Conservation (phyloP, 2,797 vertebrate genomes). For the Limnodromus scolopaceus region DNA sequence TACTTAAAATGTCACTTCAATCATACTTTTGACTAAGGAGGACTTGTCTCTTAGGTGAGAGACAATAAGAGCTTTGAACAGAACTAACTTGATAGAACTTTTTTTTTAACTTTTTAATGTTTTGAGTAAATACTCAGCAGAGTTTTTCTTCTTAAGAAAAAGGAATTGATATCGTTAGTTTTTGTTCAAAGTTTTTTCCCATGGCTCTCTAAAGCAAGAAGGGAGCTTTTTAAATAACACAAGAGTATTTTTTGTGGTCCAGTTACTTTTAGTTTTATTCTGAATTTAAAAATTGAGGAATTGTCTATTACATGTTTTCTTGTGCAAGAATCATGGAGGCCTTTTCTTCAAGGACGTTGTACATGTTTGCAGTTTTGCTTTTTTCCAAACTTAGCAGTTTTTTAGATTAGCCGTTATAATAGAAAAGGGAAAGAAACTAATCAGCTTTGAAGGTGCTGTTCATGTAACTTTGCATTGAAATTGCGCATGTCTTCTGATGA, state of each 20-base stretch:
- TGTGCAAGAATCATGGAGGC: neutral
- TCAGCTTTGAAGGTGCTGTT: neutral
- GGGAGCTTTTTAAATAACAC: neutral
- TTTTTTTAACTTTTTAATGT: neutral
- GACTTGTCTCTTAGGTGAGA: neutral
- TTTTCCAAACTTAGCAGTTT: neutral
- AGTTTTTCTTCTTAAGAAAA: neutral
- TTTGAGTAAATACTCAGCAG: neutral
- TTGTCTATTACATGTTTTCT: neutral
- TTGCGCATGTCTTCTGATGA: neutral
- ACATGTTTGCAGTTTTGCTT: neutral
- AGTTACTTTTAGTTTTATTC: neutral
- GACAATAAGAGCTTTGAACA: neutral
- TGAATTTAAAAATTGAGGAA: neutral
- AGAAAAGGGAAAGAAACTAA: neutral
- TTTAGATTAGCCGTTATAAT: neutral
- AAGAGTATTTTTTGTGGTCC: neutral
- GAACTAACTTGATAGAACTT: neutral
- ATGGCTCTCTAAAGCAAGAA: neutral
- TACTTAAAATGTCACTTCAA: neutral
- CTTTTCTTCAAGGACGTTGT: neutral
- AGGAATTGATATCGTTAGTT: neutral
- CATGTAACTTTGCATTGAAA: neutral
- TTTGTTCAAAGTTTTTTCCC: neutral
- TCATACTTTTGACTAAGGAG: neutral